phyloP scores from a whole-genome alignment of 1,140 invertebrate species.

The Dendroctonus valens region DNA sequence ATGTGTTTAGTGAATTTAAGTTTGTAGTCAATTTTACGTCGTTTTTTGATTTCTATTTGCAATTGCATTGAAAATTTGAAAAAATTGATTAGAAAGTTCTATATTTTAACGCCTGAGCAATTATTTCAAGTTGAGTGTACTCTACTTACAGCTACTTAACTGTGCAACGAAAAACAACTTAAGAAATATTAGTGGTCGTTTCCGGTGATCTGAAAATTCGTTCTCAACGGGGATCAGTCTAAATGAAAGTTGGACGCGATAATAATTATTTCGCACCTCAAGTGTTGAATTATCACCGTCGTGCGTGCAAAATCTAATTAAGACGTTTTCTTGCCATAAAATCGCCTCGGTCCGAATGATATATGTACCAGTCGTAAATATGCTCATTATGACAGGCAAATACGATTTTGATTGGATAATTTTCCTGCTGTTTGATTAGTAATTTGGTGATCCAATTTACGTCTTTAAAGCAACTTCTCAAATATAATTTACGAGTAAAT shows the following conservation, averaged over 20 bases:
- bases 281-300: conserved; percentile 17
- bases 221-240: conserved; percentile 7
- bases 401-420: conserved; percentile 19
- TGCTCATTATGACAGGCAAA: conserved; percentile 18
- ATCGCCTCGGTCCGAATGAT: conserved; percentile 16
- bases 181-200: conserved; percentile 5
- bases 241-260: conserved; percentile 9
- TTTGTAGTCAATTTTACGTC: no score
- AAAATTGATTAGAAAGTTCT: no score
- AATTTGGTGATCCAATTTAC: neutral
- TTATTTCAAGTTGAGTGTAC: no score
- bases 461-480: neutral
- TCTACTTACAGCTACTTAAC: no score
- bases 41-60: no score
- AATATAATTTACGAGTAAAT: neutral
- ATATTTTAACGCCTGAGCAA: no score
- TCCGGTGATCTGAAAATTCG: conserved; percentile 9
- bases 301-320: conserved; percentile 29
- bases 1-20: no score
- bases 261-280: conserved; percentile 25
- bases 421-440: neutral
- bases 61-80: no score
- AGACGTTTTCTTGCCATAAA: conserved; percentile 22
- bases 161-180: no score
- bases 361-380: conserved; percentile 19